phyloP scores from a whole-genome alignment of 2,888 invertebrate species.

The Drosophila percnosoma region DNA sequence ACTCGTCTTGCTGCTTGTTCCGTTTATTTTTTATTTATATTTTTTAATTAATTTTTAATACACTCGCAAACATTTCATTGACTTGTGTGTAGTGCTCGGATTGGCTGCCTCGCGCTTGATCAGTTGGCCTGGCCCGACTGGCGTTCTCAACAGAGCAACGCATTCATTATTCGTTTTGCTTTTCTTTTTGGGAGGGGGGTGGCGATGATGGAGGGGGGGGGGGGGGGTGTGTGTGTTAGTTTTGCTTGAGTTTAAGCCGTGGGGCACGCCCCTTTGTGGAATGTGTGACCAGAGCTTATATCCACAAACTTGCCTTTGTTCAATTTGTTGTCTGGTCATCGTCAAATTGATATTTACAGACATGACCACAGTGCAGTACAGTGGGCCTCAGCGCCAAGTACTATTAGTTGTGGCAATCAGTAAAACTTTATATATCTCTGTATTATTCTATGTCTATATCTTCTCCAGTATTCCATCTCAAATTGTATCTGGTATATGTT shows the following conservation, averaged over 20 bases:
- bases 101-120: conserved; percentile 10
- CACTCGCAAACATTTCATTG: conserved; percentile 48
- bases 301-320: conserved; percentile 12
- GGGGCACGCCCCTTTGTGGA: conserved; percentile 50
- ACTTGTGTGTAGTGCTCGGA: conserved; percentile 24
- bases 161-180: conserved; percentile 38
- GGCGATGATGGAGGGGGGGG: not conserved
- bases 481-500: not conserved
- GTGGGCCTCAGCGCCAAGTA: not conserved
- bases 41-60: conserved; percentile 71
- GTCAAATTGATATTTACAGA: conserved; percentile 48
- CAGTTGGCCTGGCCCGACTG: not conserved
- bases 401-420: not conserved
- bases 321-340: conserved; percentile 58
- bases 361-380: conserved; percentile 11
- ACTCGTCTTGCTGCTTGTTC: conserved; percentile 10
- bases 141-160: conserved; percentile 6
- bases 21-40: conserved; percentile 10
- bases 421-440: too few relatives aligned
- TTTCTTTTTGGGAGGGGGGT: conserved; percentile 10
- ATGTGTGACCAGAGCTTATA: conserved; percentile 40
- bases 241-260: conserved; percentile 33
- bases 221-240: not conserved
- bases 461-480: not conserved
- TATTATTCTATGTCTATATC: not conserved